A percentile compares a stretch with the other conserved stretches of the same genome.
Evolutionary conservation across 2,888 invertebrate species (phyloP).

Genomic region (Eulithis prunata): DNA sequence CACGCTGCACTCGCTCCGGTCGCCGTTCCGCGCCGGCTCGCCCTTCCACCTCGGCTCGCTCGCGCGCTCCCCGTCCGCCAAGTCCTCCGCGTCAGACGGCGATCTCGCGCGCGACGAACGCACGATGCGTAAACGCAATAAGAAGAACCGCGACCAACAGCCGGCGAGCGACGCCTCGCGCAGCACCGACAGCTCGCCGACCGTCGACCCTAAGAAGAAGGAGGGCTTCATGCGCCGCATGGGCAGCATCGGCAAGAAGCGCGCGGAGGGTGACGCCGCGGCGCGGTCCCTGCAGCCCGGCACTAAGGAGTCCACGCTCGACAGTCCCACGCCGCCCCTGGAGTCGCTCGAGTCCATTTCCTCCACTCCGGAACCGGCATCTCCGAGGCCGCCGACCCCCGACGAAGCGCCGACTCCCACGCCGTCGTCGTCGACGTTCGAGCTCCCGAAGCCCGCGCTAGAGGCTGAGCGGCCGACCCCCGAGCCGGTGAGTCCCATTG

Average conservation of each 20-base stretch:
- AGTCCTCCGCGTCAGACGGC: slow-evolving; percentile 78
- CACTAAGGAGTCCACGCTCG: slow-evolving; percentile 44
- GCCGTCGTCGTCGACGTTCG: slow-evolving; percentile 12
- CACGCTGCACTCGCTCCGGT: slow-evolving; percentile 77
- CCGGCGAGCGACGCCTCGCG: slow-evolving; percentile 60
- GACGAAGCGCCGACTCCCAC: slow-evolving; percentile 30
- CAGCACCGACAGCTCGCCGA: slow-evolving; percentile 61
- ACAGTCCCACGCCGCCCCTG: slow-evolving; percentile 31
- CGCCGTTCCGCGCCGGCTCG: slow-evolving; percentile 80
- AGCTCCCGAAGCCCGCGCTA: slow-evolving; percentile 37
- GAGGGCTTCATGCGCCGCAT: slow-evolving; percentile 70
- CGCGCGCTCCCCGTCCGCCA: slow-evolving; percentile 74
- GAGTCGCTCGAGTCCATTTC: slow-evolving; percentile 22
- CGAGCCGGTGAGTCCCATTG: slow-evolving; percentile 69
- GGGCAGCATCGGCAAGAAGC: slow-evolving; percentile 74
- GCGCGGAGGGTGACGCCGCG: slow-evolving; percentile 57
- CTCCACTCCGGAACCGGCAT: slow-evolving; percentile 27
- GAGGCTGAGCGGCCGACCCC: slow-evolving; percentile 39
- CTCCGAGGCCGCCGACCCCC: slow-evolving; percentile 35
- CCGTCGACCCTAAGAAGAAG: slow-evolving; percentile 59
- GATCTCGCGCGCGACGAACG: slow-evolving; percentile 77
- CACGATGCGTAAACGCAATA: slow-evolving; percentile 81
- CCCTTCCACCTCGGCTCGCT: slow-evolving; percentile 80
- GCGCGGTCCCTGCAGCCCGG: slow-evolving; percentile 49
- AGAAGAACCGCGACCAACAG: slow-evolving; percentile 67